These are phyloP conservation scores for Lanius collurio DNA, from an alignment of 2,113 vertebrate species.

Conservation along the genomic window DNA sequence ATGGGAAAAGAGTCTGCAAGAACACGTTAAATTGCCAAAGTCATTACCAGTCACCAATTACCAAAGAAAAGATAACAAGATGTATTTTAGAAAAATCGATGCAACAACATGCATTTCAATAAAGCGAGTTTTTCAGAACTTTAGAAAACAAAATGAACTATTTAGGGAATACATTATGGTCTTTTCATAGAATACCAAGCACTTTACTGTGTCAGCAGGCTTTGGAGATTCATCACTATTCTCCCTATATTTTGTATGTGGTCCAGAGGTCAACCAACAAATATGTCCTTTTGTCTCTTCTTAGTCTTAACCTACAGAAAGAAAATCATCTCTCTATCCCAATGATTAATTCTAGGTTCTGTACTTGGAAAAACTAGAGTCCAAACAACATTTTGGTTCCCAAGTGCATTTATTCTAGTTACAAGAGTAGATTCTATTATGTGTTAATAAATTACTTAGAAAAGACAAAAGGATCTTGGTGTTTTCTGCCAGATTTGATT, in stretches of 20 bases:
- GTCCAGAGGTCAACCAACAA: constrained; percentile 68
- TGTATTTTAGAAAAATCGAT: constrained; percentile 87
- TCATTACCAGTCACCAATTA: constrained; percentile 95
- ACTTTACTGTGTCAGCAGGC: constrained; percentile 18
- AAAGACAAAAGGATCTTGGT: neutral
- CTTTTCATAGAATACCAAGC: constrained; percentile 75
- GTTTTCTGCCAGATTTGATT: neutral
- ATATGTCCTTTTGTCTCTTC: constrained; percentile 39
- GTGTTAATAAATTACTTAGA: neutral
- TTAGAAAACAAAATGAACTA: constrained; percentile 83
- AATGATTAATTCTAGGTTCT: neutral
- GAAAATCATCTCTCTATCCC: neutral
- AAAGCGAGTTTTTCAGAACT: constrained; percentile 80
- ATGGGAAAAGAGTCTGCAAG: constrained; percentile 83
- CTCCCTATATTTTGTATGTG: constrained; percentile 57
- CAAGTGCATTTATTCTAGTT: neutral
- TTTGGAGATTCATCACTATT: constrained; percentile 73
- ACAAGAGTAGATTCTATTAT: neutral
- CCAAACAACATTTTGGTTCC: neutral
- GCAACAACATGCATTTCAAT: constrained; percentile 84
- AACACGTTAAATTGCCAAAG: constrained; percentile 90
- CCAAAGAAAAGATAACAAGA: constrained; percentile 91
- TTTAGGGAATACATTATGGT: constrained; percentile 78
- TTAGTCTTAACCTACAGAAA: constrained; percentile 18
- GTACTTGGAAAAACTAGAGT: neutral